Evolutionary conservation across 2,888 invertebrate species (phyloP).

Genomic region (Thereva nobilitata): DNA sequence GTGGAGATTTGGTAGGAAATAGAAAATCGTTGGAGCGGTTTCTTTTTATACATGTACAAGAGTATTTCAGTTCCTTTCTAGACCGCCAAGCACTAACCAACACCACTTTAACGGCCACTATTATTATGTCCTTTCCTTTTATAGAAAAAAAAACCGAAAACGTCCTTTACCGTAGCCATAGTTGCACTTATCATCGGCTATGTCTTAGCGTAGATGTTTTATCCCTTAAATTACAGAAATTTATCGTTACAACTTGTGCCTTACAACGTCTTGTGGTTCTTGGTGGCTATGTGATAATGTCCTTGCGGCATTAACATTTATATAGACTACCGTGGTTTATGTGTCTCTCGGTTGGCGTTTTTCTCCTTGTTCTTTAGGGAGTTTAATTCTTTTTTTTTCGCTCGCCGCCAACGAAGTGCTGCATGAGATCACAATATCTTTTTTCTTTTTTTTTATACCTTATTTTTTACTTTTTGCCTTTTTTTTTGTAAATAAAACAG

Average conservation of each 20-base stretch:
- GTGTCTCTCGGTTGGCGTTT: background rate
- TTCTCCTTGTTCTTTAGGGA: background rate
- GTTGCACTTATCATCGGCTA: slow-evolving; percentile 22
- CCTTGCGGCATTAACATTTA: slow-evolving; percentile 35
- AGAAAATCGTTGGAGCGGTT: slow-evolving; percentile 26
- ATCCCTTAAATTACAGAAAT: slow-evolving; percentile 33
- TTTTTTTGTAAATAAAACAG: slow-evolving; percentile 3
- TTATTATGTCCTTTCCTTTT: slow-evolving; percentile 12
- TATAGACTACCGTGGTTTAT: slow-evolving; percentile 27
- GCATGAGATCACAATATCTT: slow-evolving; percentile 1
- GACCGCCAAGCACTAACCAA: background rate
- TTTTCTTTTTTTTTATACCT: background rate
- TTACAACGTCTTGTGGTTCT: background rate
- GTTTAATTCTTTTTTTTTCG: background rate
- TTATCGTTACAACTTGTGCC: slow-evolving; percentile 21
- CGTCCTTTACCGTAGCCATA: slow-evolving; percentile 3
- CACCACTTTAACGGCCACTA: background rate
- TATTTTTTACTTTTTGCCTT: background rate
- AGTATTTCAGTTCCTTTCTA: slow-evolving; percentile 3
- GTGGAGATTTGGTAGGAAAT: slow-evolving; percentile 4
- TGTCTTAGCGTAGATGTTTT: background rate
- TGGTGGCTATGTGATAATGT: slow-evolving; percentile 26
- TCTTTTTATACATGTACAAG: background rate
- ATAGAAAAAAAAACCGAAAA: background rate
- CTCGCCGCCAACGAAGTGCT: background rate